A percentile compares a stretch with the other conserved stretches of the same genome.
Evolutionary conservation across 2,113 vertebrate species (phyloP).

Genomic region (Platichthys stellatus): DNA sequence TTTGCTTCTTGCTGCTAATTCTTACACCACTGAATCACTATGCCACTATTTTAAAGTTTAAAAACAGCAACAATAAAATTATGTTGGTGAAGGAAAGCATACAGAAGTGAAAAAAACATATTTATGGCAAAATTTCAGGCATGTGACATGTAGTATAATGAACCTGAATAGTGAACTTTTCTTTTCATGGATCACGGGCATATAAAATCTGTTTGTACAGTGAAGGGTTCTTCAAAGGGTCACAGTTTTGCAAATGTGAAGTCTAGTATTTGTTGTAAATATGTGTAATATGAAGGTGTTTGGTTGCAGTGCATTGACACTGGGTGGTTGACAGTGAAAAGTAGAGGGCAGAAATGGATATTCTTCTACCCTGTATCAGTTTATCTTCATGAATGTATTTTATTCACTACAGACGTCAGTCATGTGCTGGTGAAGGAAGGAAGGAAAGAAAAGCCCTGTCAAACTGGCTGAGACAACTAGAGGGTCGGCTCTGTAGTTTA

Average conservation of each 20-base stretch:
- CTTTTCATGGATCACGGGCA: no score
- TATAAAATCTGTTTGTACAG: no score
- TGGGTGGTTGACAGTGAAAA: background rate
- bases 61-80: no score
- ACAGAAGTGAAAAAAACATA: no score
- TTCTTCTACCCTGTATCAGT: background rate
- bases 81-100: no score
- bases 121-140: no score
- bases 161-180: no score
- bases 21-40: no score
- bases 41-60: no score
- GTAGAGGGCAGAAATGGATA: no score
- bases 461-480: conserved; percentile 67
- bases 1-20: no score
- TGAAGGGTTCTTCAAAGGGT: background rate
- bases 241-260: background rate
- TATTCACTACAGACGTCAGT: conserved; percentile 11
- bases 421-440: conserved; percentile 33
- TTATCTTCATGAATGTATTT: conserved; percentile 10
- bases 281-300: background rate
- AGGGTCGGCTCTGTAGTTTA: conserved; percentile 79
- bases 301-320: background rate
- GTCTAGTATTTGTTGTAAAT: background rate
- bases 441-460: conserved; percentile 62
- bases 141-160: no score